These are phyloP conservation scores for Andrena praecox DNA, from an alignment of 2,888 invertebrate genomes.

Conservation along the genomic window DNA sequence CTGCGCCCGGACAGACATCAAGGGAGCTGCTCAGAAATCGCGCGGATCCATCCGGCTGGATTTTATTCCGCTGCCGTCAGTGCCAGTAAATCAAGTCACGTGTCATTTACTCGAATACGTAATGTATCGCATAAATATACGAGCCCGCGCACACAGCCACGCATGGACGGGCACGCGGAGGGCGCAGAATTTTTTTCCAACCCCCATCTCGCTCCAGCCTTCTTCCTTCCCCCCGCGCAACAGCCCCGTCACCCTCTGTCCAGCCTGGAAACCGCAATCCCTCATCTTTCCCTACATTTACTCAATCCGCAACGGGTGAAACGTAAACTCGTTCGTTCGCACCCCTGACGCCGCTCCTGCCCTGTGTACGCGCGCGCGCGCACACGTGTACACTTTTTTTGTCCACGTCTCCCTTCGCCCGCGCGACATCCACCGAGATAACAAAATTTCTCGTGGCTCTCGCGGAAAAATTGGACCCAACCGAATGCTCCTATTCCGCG, in stretches of 20 bases:
- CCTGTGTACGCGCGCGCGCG: not conserved
- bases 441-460: constrained; percentile 67
- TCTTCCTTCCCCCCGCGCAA: constrained; percentile 34
- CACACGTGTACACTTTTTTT: constrained; percentile 28
- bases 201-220: constrained; percentile 40
- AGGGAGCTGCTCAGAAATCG: constrained; percentile 76
- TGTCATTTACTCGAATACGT: constrained; percentile 83
- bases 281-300: constrained; percentile 81
- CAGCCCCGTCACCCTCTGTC: constrained; percentile 64
- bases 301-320: constrained; percentile 78
- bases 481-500: constrained; percentile 42
- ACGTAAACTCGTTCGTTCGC: constrained; percentile 79
- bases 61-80: constrained; percentile 78
- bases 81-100: constrained; percentile 82
- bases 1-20: constrained; percentile 53
- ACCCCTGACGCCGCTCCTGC: constrained; percentile 50
- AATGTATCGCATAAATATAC: constrained; percentile 82
- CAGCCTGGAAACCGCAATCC: constrained; percentile 79
- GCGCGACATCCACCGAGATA: constrained; percentile 72
- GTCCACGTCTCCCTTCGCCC: constrained; percentile 57
- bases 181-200: constrained; percentile 72
- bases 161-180: constrained; percentile 70
- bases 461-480: constrained; percentile 59
- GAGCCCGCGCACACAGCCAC: constrained; percentile 71
- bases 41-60: constrained; percentile 78